Conservation (phyloP, 1,140 invertebrate species). For the Drosophila pachea region DNA sequence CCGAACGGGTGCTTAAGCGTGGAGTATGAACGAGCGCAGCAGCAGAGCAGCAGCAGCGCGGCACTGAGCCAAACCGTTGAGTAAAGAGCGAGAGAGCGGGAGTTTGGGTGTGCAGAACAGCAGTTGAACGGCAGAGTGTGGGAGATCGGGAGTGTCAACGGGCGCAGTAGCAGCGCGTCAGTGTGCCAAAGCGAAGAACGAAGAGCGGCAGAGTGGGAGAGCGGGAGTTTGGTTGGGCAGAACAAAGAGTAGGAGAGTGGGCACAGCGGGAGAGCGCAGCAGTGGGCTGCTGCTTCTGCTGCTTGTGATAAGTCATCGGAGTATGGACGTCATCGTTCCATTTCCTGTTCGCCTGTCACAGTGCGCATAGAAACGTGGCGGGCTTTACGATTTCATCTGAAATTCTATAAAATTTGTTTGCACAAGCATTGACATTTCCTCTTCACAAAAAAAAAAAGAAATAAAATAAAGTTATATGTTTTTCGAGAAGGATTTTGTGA, state of each 20-base stretch:
- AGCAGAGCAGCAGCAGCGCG: too few relatives aligned
- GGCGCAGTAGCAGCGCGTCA: too few relatives aligned
- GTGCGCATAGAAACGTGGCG: conserved; percentile 3
- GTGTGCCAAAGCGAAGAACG: not conserved
- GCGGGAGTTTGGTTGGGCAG: not conserved
- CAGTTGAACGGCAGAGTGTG: too few relatives aligned
- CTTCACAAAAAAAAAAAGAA: too few relatives aligned
- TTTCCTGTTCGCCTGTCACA: conserved; percentile 3
- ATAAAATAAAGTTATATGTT: too few relatives aligned
- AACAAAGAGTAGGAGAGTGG: not conserved
- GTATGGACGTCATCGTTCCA: conserved; percentile 10
- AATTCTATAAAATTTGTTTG: not conserved
- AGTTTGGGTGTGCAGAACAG: too few relatives aligned
- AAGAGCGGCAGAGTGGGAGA: not conserved
- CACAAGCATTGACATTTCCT: not conserved
- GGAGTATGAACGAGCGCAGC: too few relatives aligned
- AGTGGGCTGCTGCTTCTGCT: not conserved
- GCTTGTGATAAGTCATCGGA: conserved; percentile 14
- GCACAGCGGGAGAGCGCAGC: too few relatives aligned
- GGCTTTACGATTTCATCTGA: not conserved
- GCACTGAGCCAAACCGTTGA: too few relatives aligned
- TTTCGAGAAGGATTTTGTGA: too few relatives aligned
- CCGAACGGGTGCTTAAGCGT: too few relatives aligned
- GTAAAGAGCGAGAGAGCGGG: not conserved
- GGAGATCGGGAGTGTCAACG: too few relatives aligned